Conservation (phyloP, 37 sponge, comb jelly and placozoan genomes). For the Geodia barretti region DNA sequence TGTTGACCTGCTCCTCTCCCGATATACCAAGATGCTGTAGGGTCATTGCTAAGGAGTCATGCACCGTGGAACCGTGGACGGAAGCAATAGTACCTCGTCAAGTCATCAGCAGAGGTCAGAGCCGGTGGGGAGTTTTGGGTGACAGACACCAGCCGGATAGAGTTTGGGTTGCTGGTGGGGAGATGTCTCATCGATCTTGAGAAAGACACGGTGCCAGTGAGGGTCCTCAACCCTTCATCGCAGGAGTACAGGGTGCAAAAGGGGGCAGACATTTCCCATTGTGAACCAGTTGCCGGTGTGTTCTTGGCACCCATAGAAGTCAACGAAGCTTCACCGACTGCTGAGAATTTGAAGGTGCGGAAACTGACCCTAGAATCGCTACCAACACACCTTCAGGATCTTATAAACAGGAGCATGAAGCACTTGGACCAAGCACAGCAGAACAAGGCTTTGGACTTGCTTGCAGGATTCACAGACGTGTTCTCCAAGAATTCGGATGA, state of each 20-base stretch:
- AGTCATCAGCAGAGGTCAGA: background rate
- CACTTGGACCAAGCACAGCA: background rate
- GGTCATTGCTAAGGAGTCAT: background rate
- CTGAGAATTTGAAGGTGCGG: background rate
- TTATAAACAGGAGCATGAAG: background rate
- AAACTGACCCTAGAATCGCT: background rate
- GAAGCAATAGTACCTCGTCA: background rate
- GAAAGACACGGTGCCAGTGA: background rate
- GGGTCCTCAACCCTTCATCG: conserved; percentile 2
- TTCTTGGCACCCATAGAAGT: background rate
- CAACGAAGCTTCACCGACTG: too few species aligned
- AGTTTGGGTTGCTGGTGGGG: conserved; percentile 13
- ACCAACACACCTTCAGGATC: conserved; percentile 4
- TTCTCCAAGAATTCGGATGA: conserved; percentile 24
- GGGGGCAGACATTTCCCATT: conserved; percentile 7
- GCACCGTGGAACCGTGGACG: background rate
- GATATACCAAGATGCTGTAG: background rate
- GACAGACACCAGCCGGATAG: background rate
- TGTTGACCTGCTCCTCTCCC: background rate
- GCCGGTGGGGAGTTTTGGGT: conserved; percentile 4
- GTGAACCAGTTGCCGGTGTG: background rate
- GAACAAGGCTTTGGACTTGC: background rate
- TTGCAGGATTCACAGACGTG: background rate
- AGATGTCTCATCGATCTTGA: conserved; percentile 4
- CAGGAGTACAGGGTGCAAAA: background rate